Percentiles rank a stretch among this genome's conserved stretches.
These are phyloP conservation scores for Panurus biarmicus DNA, from an alignment of 2,113 vertebrate genomes.

Conservation along the genomic window DNA sequence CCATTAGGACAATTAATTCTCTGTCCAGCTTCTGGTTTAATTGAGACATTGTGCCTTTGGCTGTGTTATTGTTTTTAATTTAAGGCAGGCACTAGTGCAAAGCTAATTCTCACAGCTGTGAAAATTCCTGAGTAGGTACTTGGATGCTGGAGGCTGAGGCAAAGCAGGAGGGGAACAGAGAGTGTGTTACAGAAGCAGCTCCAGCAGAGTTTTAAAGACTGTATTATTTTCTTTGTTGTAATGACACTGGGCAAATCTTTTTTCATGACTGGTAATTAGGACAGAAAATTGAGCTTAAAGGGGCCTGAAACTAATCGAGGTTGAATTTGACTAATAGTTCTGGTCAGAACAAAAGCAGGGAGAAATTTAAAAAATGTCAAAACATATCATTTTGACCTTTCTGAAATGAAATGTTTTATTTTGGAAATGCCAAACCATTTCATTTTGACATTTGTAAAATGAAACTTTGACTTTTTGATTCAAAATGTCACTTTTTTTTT, in stretches of 20 bases:
- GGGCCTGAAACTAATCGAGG: not conserved
- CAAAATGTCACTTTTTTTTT: conserved; percentile 39
- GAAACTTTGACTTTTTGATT: conserved; percentile 54
- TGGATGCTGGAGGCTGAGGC: not conserved
- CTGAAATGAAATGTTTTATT: conserved; percentile 47
- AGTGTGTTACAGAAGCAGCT: not conserved
- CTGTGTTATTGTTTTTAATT: not conserved
- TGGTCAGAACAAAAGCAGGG: not conserved
- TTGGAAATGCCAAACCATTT: conserved; percentile 49
- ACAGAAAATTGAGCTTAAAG: conserved; percentile 10
- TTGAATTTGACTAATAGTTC: conserved; percentile 47
- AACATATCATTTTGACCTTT: conserved; percentile 58
- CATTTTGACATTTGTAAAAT: conserved; percentile 54
- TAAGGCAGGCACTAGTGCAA: not conserved
- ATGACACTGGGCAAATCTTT: not conserved
- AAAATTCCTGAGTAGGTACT: not conserved
- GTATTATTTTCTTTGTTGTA: not conserved
- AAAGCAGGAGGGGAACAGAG: not conserved
- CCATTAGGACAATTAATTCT: conserved; percentile 32
- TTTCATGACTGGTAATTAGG: not conserved
- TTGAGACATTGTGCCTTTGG: not conserved
- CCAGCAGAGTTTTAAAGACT: not conserved
- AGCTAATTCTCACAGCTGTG: not conserved
- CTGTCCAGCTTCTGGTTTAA: conserved; percentile 9
- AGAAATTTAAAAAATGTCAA: conserved; percentile 36